Evolutionary conservation across 2,888 invertebrate species (phyloP).

Genomic region (Drosophila ezoana): DNA sequence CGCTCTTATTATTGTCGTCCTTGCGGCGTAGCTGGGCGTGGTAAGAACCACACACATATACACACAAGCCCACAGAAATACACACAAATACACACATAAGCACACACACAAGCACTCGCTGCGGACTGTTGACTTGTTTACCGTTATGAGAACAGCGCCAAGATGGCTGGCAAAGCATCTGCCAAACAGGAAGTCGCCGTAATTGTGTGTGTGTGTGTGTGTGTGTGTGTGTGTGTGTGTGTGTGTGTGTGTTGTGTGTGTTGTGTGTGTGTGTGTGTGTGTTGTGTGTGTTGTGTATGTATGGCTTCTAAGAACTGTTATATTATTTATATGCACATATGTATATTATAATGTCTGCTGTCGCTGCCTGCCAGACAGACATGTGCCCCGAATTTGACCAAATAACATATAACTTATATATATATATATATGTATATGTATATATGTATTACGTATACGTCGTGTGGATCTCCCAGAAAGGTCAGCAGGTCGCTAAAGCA

Average conservation of each 20-base stretch:
- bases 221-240: not conserved
- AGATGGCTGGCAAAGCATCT: slow-evolving; percentile 43
- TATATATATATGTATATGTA: slow-evolving; percentile 3
- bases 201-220: slow-evolving; percentile 1
- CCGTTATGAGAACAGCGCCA: slow-evolving; percentile 23
- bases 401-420: not conserved
- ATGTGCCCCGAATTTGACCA: not conserved
- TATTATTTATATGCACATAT: slow-evolving; percentile 9
- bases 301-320: slow-evolving; percentile 2
- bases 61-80: slow-evolving; percentile 3
- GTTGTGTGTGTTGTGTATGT: not conserved
- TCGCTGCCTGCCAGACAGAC: not conserved
- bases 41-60: slow-evolving; percentile 7
- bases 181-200: slow-evolving; percentile 36
- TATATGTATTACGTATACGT: slow-evolving; percentile 7
- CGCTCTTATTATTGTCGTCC: slow-evolving; percentile 37
- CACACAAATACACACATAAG: slow-evolving; percentile 1
- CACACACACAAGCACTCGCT: slow-evolving; percentile 2
- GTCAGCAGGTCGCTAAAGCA: slow-evolving; percentile 1
- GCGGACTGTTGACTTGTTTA: slow-evolving; percentile 41
- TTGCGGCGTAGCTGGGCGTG: slow-evolving; percentile 23
- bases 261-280: not conserved
- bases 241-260: not conserved
- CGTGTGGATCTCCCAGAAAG: not conserved
- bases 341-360: not conserved